These are phyloP conservation scores for Cyprinodon diabolis DNA, from an alignment of 2,797 vertebrate species.

Conservation along the genomic window DNA sequence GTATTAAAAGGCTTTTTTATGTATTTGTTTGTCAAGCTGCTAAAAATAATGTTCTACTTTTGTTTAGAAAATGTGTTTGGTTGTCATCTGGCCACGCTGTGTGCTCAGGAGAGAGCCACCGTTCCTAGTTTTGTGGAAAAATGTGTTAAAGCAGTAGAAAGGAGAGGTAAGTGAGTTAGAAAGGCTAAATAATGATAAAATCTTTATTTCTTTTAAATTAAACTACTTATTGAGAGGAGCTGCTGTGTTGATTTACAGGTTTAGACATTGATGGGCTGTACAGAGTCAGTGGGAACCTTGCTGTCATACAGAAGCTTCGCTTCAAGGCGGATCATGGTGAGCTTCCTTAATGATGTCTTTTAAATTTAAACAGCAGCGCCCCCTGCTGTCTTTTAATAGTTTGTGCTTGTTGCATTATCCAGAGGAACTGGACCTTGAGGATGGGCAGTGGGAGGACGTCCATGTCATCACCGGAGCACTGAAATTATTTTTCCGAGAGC, in stretches of 20 bases:
- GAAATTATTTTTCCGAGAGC: slow-evolving; percentile 94
- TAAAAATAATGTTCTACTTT: neutral
- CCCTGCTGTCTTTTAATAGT: slow-evolving; percentile 43
- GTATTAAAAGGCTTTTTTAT: neutral
- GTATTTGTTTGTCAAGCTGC: neutral
- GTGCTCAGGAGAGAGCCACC: slow-evolving; percentile 82
- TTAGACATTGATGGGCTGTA: slow-evolving; percentile 94
- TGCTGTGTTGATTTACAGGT: slow-evolving; percentile 72
- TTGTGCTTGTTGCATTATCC: slow-evolving; percentile 31
- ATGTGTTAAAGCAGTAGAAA: slow-evolving; percentile 88
- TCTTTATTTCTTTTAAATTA: neutral
- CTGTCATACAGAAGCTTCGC: slow-evolving; percentile 93
- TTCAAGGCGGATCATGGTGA: slow-evolving; percentile 94
- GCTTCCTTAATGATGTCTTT: neutral
- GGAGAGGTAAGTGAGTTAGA: slow-evolving; percentile 78
- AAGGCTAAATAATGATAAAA: neutral
- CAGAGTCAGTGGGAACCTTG: slow-evolving; percentile 94
- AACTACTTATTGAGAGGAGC: neutral
- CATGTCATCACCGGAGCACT: slow-evolving; percentile 94
- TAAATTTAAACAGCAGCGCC: slow-evolving; percentile 25
- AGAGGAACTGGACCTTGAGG: slow-evolving; percentile 93
- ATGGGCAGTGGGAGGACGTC: slow-evolving; percentile 93
- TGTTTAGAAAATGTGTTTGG: slow-evolving; percentile 92
- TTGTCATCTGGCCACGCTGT: slow-evolving; percentile 85
- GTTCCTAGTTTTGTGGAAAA: slow-evolving; percentile 90